Base-by-base conservation (phyloP, 2,113 vertebrate genomes). In the Apaloderma vittatum region DNA sequence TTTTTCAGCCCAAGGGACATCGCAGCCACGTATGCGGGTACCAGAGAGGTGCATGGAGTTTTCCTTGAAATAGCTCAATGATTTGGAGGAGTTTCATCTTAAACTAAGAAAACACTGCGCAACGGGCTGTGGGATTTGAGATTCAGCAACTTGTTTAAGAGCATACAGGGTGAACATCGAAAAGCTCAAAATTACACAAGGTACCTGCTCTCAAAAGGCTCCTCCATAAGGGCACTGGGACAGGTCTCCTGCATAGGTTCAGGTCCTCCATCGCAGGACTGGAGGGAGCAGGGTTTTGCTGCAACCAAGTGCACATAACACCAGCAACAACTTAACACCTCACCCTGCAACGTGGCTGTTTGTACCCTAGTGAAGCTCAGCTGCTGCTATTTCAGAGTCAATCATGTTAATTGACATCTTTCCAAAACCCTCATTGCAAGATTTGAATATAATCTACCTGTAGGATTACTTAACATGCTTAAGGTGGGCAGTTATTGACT, bases 11-110 rank as follows among this genome's bases (percentile, higher is more conserved):
- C 79, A 7, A 15, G 24, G 43, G 36, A 40, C 24, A 1, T 8
- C 1, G 0, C 55, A 36, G 70, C 12, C 48, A 15, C 7, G 3
- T 21, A 5, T 0, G 3, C 37, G 23, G 52, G 54, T 14, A 22
- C 30, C 9, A 52, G 58, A 34, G 24, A 49, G 36, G n/a, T 18
- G 23, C 9, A 6, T 1, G 1, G 12, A 3, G 20, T 48, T 36
- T 40, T 36, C 37, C 52, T 24, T 6, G 1, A 32, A 52, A 54
- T 6, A 71, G 36, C 67, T 76, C 0, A 0, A 62, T 21, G 29
- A 11, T 10, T 34, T 32, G 46, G 26, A 71, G 2, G 12, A 22
- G 32, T 36, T 71, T 43, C 15, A 51, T 17, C 37, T 43, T 75
- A 75, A 57, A 51, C 16, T 7, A 11, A 58, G n/a, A 20, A 11